Evolutionary conservation across 2,113 vertebrate genomes (phyloP).

Genomic region (Urocitellus parryii): DNA sequence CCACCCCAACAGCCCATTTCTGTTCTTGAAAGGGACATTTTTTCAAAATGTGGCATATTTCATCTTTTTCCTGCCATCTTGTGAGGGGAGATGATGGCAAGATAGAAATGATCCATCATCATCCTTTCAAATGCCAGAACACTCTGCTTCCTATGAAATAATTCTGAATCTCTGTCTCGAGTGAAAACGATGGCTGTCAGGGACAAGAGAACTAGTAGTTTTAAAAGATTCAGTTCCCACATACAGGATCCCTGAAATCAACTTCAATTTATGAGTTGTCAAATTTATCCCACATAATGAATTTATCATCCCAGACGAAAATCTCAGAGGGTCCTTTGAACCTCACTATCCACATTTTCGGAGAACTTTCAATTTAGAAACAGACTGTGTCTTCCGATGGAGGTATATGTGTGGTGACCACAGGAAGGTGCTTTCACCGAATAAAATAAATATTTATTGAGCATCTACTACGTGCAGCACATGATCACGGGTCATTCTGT

Average conservation of each 20-base stretch:
- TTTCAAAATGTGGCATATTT: slow-evolving; percentile 16
- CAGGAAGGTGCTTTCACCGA: not conserved
- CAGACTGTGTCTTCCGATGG: not conserved
- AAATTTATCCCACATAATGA: not conserved
- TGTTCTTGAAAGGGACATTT: not conserved
- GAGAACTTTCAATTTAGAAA: not conserved
- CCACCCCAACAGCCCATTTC: not conserved
- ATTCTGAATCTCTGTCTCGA: slow-evolving; percentile 56
- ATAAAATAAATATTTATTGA: not conserved
- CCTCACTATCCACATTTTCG: not conserved
- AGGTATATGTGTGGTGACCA: not conserved
- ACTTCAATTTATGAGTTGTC: not conserved
- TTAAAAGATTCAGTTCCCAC: not conserved
- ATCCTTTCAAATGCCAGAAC: slow-evolving; percentile 55
- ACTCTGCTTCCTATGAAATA: slow-evolving; percentile 1
- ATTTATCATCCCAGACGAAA: not conserved
- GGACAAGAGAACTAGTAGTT: slow-evolving; percentile 60
- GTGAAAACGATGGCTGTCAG: slow-evolving; percentile 52
- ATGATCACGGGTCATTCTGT: not conserved
- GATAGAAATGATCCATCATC: slow-evolving; percentile 69
- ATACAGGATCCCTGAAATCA: not conserved
- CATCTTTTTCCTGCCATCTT: slow-evolving; percentile 26
- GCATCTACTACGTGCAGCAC: not conserved
- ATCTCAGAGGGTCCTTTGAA: not conserved
- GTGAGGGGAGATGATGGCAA: not conserved